Evolutionary conservation across 2,113 vertebrate species (phyloP).

Genomic region (Brachyhypopomus gauderio): DNA sequence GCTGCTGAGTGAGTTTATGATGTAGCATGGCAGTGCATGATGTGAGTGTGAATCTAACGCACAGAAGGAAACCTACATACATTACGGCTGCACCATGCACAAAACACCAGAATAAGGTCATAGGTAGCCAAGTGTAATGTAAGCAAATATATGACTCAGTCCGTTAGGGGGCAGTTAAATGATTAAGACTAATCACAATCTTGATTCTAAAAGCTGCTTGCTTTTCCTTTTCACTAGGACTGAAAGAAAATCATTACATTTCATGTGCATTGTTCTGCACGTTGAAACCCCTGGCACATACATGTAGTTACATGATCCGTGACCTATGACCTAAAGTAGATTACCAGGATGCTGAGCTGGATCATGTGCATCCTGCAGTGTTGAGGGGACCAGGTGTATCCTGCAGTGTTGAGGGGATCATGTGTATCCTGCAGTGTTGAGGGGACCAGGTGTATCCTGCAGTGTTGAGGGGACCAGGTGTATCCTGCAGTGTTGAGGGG

Average conservation of each 20-base stretch:
- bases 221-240: background rate
- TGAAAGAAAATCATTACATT: background rate
- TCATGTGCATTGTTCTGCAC: background rate
- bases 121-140: background rate
- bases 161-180: background rate
- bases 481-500: background rate
- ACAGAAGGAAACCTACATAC: background rate
- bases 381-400: background rate
- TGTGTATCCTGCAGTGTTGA: background rate
- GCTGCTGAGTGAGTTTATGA: background rate
- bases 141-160: background rate
- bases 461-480: background rate
- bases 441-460: background rate
- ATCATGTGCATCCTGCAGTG: background rate
- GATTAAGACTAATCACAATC: background rate
- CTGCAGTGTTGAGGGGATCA: too few species aligned
- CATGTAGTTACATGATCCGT: background rate
- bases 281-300: background rate
- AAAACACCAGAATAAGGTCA: background rate
- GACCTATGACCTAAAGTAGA: background rate
- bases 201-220: background rate
- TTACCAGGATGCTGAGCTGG: background rate
- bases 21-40: background rate
- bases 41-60: constrained; percentile 5
- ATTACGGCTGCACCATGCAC: background rate